These are phyloP conservation scores for Gallinago solitaria DNA, from an alignment of 2,797 vertebrate genomes.

Conservation along the genomic window DNA sequence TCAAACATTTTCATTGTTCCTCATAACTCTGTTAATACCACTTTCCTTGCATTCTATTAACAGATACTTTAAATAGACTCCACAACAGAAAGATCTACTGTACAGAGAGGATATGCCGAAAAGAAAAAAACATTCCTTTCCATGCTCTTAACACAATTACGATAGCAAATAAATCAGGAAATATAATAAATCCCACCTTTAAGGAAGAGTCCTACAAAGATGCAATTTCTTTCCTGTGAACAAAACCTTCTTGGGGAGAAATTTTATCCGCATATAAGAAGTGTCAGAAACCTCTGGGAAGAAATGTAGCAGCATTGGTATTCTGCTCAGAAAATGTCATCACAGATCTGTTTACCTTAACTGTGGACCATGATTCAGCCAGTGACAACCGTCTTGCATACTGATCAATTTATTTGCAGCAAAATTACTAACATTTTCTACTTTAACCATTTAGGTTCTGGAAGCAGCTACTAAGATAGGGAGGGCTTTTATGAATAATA, in stretches of 20 bases:
- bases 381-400: constrained; percentile 80
- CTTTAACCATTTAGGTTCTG: constrained; percentile 76
- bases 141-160: neutral
- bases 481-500: neutral
- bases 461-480: constrained; percentile 13
- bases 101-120: neutral
- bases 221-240: constrained; percentile 27
- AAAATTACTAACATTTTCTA: constrained; percentile 72
- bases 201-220: constrained; percentile 55
- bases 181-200: constrained; percentile 71
- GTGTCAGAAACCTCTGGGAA: constrained; percentile 76
- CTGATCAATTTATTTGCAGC: constrained; percentile 81
- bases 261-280: constrained; percentile 63
- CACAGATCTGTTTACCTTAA: constrained; percentile 84
- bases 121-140: constrained; percentile 38
- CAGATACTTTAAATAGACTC: constrained; percentile 30
- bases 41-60: neutral
- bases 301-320: constrained; percentile 76
- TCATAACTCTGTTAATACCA: neutral
- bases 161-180: neutral
- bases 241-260: constrained; percentile 65
- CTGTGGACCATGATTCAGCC: constrained; percentile 81
- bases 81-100: constrained; percentile 5
- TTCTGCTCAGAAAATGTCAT: constrained; percentile 83
- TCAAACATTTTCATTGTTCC: neutral